Evolutionary conservation across 2,113 vertebrate species (phyloP).

Genomic region (Trematomus loennbergii): DNA sequence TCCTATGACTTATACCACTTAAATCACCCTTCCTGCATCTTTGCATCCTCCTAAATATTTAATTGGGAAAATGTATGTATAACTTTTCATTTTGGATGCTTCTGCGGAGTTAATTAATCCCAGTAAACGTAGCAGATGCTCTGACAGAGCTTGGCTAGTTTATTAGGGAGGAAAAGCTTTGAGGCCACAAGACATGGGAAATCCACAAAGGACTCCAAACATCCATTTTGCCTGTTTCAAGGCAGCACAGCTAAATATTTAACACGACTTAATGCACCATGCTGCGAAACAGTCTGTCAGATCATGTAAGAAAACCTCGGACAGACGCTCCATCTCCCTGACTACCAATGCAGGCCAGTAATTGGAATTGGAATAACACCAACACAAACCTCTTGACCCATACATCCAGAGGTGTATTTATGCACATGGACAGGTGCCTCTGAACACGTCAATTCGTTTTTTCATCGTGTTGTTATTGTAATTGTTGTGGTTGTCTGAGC

Average conservation of each 20-base stretch:
- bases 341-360: neutral
- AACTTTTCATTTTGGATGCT: neutral
- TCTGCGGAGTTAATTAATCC: slow-evolving; percentile 25
- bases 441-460: neutral
- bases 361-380: neutral
- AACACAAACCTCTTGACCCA: slow-evolving; percentile 19
- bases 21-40: neutral
- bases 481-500: neutral
- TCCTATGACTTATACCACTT: neutral
- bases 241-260: slow-evolving; percentile 57
- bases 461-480: neutral
- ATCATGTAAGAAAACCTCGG: neutral
- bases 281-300: slow-evolving; percentile 49
- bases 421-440: neutral
- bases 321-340: neutral
- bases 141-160: slow-evolving; percentile 16
- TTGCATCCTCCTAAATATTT: neutral
- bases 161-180: slow-evolving; percentile 16
- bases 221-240: slow-evolving; percentile 42
- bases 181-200: slow-evolving; percentile 32
- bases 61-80: neutral
- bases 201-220: slow-evolving; percentile 40
- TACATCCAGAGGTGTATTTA: neutral
- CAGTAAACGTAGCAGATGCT: slow-evolving; percentile 28
- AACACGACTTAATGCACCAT: slow-evolving; percentile 48